Conservation (phyloP, 2,113 vertebrate genomes). For the Zapornia atra region DNA sequence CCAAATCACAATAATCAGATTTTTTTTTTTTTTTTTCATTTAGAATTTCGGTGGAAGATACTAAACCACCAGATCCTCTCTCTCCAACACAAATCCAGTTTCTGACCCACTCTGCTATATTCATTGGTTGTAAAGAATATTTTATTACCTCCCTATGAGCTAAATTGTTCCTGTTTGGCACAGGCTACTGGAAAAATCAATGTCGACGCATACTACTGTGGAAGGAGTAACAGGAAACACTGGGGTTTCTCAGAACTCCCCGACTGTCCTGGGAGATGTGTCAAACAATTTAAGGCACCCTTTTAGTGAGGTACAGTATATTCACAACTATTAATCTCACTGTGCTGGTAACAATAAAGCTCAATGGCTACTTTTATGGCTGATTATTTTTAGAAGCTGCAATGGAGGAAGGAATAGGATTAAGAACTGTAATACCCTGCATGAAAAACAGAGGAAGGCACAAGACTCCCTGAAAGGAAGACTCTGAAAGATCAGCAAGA, state of each 20-base stretch:
- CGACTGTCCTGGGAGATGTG: constrained; percentile 18
- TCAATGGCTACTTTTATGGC: constrained; percentile 13
- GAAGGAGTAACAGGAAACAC: constrained; percentile 55
- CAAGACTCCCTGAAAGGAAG: not conserved
- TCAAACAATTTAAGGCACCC: constrained; percentile 39
- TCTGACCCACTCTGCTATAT: not conserved
- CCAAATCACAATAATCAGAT: not conserved
- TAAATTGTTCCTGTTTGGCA: constrained; percentile 65
- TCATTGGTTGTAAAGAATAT: constrained; percentile 26
- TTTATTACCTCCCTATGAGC: constrained; percentile 43
- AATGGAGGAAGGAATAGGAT: not conserved
- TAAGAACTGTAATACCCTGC: not conserved
- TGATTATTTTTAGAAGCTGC: constrained; percentile 49
- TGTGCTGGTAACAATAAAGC: constrained; percentile 40
- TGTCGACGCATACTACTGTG: not conserved
- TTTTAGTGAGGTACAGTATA: constrained; percentile 17
- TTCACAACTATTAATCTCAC: constrained; percentile 39
- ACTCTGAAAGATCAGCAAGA: not conserved
- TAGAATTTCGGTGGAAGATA: not conserved
- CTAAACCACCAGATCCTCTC: not conserved
- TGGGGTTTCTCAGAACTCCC: constrained; percentile 59
- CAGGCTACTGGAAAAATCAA: constrained; percentile 63
- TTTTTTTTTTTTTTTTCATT: not conserved
- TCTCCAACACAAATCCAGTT: not conserved
- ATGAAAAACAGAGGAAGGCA: not conserved